Base-by-base conservation (phyloP, 2,797 vertebrate genomes). In the Chaetodon trifasciatus region DNA sequence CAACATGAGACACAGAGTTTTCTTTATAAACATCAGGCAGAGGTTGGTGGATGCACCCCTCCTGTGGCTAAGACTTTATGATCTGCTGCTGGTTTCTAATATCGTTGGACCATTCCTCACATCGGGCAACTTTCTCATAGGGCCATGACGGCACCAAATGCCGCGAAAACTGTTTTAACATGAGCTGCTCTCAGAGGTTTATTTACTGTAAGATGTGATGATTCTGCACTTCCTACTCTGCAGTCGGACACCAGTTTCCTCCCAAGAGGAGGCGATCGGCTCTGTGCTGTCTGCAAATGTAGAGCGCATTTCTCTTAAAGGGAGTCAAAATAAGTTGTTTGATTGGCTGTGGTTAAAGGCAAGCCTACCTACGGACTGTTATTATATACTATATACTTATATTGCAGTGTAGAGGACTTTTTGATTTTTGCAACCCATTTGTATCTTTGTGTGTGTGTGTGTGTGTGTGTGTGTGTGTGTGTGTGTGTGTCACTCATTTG, bases 121-220 rank as follows among this genome's bases (percentile, higher is more conserved):
- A 39, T 23, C 49, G 15, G 49, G 12, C 1, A 1, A 0, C 17
- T 21, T 56, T 57, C 23, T 46, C 8, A 24, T 1, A 21, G 28
- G 37, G 63, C 12, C 39, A 44, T 17, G 66, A 3, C 5, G 2
- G 32, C 39, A 46, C 21, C 13, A 46, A 63, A 70, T 66, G 19
- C 56, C 39, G 49, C 19, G 4, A 37, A 39, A 55, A 24, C 19
- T 17, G 6, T 61, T 71, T 69, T 23, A 52, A 24, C 19, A 57
- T 35, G 35, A 64, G 28, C 10, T 16, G 8, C 21, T 53, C 46
- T 75, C 28, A 39, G 4, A 55, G 32, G 39, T 60, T 50, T 65
- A 78, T 83, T 69, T 60, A 40, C 16, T 47, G 17, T 40, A 17
- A 58, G 23, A 32, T 50, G 76, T 17, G 60, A 42, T 57, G 37